Evolutionary conservation across 92 coral and sea anemone species (phyloP).

Genomic region (Pocillopora meandrina): DNA sequence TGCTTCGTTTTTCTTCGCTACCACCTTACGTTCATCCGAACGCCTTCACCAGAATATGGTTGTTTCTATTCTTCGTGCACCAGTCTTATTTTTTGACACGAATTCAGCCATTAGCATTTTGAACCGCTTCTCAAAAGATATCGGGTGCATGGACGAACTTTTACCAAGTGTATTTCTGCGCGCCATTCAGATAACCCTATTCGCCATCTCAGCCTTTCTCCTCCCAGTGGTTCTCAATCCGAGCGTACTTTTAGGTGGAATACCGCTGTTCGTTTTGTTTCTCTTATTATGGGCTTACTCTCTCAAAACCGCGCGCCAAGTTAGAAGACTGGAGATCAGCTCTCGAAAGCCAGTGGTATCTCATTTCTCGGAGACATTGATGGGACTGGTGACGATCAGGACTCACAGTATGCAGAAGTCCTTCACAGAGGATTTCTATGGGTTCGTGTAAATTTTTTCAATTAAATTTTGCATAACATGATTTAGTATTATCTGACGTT

Average conservation of each 20-base stretch:
- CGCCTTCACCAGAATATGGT: constrained; percentile 61
- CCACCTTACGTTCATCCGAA: constrained; percentile 74
- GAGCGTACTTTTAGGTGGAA: constrained; percentile 53
- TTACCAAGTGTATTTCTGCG: constrained; percentile 80
- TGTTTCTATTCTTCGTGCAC: constrained; percentile 71
- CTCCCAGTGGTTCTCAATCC: constrained; percentile 72
- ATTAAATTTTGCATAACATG: no score
- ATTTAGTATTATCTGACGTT: no score
- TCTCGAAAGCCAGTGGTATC: constrained; percentile 65
- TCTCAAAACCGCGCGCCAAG: constrained; percentile 76
- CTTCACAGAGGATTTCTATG: constrained; percentile 74
- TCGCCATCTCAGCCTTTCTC: constrained; percentile 60
- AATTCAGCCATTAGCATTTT: constrained; percentile 53
- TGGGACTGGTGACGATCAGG: constrained; percentile 72
- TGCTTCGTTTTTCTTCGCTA: constrained; percentile 67
- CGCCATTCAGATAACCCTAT: constrained; percentile 65
- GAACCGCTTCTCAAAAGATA: constrained; percentile 73
- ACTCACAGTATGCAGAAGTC: constrained; percentile 66
- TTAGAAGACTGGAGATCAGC: constrained; percentile 59
- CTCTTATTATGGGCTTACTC: constrained; percentile 68
- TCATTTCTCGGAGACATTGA: constrained; percentile 78
- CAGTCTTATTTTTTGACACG: constrained; percentile 59
- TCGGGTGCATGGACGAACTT: constrained; percentile 76
- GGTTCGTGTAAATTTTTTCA: constrained; percentile 38
- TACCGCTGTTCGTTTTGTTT: constrained; percentile 60